phyloP scores from a whole-genome alignment of 2,113 vertebrate species.

The Hippocampus zosterae region DNA sequence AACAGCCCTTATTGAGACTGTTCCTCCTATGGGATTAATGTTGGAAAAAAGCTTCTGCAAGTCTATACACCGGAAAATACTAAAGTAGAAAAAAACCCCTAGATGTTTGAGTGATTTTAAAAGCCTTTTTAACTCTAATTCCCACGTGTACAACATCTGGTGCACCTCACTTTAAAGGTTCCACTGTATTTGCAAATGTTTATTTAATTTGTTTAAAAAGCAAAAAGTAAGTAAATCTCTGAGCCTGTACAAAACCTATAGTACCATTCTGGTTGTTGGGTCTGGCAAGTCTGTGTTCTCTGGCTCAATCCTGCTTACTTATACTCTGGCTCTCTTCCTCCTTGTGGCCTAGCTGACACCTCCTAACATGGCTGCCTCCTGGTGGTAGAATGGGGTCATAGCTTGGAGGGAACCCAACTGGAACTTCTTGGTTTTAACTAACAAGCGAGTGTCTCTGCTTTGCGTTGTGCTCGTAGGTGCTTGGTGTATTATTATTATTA shows the following conservation, averaged over 20 bases:
- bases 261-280: slow-evolving; percentile 27
- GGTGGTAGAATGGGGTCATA: slow-evolving; percentile 34
- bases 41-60: neutral
- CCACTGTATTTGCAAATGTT: neutral
- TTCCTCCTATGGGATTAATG: neutral
- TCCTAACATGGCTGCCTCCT: slow-evolving; percentile 40
- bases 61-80: neutral
- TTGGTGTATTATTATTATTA: too few species aligned
- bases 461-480: slow-evolving; percentile 2
- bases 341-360: slow-evolving; percentile 76
- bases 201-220: neutral
- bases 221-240: neutral
- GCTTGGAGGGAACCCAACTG: neutral
- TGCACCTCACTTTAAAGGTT: neutral
- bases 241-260: slow-evolving; percentile 18
- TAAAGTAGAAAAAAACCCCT: neutral
- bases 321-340: slow-evolving; percentile 57
- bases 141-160: neutral
- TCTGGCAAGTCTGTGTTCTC: slow-evolving; percentile 13
- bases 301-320: slow-evolving; percentile 21
- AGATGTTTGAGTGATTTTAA: neutral
- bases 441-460: neutral
- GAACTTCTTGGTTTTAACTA: slow-evolving; percentile 2
- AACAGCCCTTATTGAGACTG: too few species aligned
- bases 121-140: neutral